Conservation (phyloP, 2,113 vertebrate species). For the Psophia crepitans region DNA sequence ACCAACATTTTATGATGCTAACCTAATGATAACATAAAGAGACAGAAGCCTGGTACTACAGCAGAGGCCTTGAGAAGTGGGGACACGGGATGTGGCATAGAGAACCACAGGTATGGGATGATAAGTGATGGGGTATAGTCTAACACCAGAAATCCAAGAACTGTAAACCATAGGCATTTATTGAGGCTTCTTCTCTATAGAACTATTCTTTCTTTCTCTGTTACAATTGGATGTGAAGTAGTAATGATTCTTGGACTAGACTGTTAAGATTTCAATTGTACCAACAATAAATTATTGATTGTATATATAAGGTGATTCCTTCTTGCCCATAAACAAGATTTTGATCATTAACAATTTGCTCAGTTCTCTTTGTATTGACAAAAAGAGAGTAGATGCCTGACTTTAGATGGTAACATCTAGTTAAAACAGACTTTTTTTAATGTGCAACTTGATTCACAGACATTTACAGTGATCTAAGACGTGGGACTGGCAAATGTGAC, state of each 20-base stretch:
- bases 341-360: background rate
- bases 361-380: background rate
- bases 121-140: background rate
- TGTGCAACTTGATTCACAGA: background rate
- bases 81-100: fast-evolving
- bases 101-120: background rate
- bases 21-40: background rate
- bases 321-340: background rate
- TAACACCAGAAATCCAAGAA: background rate
- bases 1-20: background rate
- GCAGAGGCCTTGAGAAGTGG: background rate
- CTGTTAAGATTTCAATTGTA: background rate
- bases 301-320: background rate
- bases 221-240: background rate
- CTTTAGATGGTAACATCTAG: background rate
- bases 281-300: background rate
- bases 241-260: background rate
- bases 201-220: background rate
- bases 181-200: background rate
- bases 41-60: background rate
- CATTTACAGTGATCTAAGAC: background rate
- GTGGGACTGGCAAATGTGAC: background rate
- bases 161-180: background rate
- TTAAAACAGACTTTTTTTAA: background rate
- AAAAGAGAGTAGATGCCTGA: background rate